Percentiles rank a stretch among this genome's conserved stretches.
These are phyloP conservation scores for Ramphastos sulfuratus DNA, from an alignment of 2,113 vertebrate species.

Conservation along the genomic window DNA sequence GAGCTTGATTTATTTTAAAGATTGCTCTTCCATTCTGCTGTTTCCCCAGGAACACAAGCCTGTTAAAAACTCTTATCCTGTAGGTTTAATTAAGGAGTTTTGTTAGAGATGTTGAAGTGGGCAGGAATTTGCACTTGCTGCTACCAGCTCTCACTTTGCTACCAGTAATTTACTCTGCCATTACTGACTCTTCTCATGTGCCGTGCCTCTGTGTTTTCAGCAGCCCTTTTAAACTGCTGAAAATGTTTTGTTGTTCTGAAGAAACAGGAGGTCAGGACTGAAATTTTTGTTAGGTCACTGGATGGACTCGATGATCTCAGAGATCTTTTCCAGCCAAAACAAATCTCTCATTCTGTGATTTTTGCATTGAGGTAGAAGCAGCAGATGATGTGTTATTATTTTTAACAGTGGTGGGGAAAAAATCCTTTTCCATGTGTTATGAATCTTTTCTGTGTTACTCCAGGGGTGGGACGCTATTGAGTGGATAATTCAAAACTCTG, in stretches of 20 bases:
- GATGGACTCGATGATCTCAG: too few species aligned
- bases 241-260: not conserved
- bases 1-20: not conserved
- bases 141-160: not conserved
- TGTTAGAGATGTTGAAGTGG: not conserved
- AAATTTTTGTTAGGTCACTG: not conserved
- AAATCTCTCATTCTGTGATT: too few species aligned
- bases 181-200: not conserved
- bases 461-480: constrained; percentile 99
- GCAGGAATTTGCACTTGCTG: not conserved
- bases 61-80: not conserved
- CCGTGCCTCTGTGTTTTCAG: not conserved
- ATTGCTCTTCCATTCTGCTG: not conserved
- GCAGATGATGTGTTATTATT: not conserved
- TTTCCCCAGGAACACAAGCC: not conserved
- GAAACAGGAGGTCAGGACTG: not conserved
- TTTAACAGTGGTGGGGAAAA: not conserved
- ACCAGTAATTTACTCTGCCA: not conserved
- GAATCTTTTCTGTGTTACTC: constrained; percentile 77
- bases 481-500: constrained; percentile 98
- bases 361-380: not conserved
- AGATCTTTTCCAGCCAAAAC: too few species aligned
- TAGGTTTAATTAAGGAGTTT: not conserved
- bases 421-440: constrained; percentile 31
- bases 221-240: not conserved